Evolutionary conservation across 2,888 invertebrate genomes (phyloP), one percentile per base, ranked within the genome.

Genomic region (Nemapogon koenigi): DNA sequence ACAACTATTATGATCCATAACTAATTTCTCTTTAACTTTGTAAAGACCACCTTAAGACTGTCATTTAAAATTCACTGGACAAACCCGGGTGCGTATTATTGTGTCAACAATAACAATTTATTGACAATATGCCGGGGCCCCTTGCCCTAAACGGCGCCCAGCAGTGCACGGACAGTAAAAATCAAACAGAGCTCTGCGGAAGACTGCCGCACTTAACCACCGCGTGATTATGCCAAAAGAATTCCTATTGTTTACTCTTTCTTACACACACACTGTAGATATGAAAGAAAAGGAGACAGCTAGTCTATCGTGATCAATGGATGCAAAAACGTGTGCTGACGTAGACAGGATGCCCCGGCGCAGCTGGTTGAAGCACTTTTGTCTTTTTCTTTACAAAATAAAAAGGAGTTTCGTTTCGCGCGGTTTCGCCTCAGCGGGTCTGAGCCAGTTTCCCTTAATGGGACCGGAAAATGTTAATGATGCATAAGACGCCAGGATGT

Each of bases 291-390:
- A 58, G 61, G 72, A 75, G 51, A 53, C 57, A 46, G 38, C 43
- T 55, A 64, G 48, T 48, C 52, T 50, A 49, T 49, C 47, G 52
- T 62, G 62, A 64, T 69, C 62, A 66, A 68, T 69, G 63, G 61
- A 59, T 55, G 62, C 56, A 63, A 63, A 65, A 66, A 71, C 59
- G 63, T 68, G 60, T 59, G 57, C 62, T 69, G 65, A 70, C 65
- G 68, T 65, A 57, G 66, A 70, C 75, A 75, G 76, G 75, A 76
- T 75, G 73, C 73, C 55, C 69, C 53, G 52, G 65, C 72, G 76
- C 76, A 76, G 75, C 75, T 76, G 76, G 71, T 59, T 71, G 70
- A 19, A 16, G 68, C 65, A 69, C 67, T 60, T 68, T 71, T 60
- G 59, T 62, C 50, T 68, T 64, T 63, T 67, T 61, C 50, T 61